phyloP scores from a whole-genome alignment of 2,797 vertebrate genomes.

The Gambelia wislizenii region DNA sequence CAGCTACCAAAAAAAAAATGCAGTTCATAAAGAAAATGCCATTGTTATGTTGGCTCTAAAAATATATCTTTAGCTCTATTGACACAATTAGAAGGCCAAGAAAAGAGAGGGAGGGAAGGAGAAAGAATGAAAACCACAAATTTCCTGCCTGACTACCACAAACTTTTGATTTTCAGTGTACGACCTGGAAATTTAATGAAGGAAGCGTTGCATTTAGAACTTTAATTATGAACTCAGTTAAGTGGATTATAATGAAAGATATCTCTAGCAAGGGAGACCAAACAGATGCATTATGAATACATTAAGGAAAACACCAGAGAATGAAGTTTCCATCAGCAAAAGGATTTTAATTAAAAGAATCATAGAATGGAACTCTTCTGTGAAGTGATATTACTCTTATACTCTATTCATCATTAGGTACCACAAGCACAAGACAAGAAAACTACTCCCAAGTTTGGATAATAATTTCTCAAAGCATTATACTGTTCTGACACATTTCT shows the following conservation, averaged over 20 bases:
- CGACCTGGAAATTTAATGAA: conserved; percentile 70
- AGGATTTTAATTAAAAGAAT: conserved; percentile 81
- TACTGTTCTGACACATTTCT: conserved; percentile 14
- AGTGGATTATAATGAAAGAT: conserved; percentile 84
- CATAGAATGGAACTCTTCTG: conserved; percentile 73
- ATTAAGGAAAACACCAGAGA: conserved; percentile 83
- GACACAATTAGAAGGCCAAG: conserved; percentile 28
- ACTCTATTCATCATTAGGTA: conserved; percentile 63
- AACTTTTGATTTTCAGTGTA: conserved; percentile 52
- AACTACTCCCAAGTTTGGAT: conserved; percentile 50
- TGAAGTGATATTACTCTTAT: conserved; percentile 68
- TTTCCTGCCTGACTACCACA: conserved; percentile 61
- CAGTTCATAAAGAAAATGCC: conserved; percentile 30
- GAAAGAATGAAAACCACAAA: conserved; percentile 51
- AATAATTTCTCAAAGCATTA: conserved; percentile 3
- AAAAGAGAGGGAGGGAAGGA: neutral
- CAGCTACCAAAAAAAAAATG: neutral
- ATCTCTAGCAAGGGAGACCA: conserved; percentile 77
- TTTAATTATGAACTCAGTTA: conserved; percentile 83
- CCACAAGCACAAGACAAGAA: conserved; percentile 56
- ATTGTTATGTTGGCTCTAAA: neutral
- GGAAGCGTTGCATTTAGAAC: conserved; percentile 80
- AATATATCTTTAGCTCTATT: conserved; percentile 25
- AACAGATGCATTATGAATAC: conserved; percentile 79
- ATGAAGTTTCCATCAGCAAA: conserved; percentile 77